These are phyloP conservation scores for Neotoxoptera formosana DNA, from an alignment of 1,140 invertebrate genomes.

Conservation along the genomic window DNA sequence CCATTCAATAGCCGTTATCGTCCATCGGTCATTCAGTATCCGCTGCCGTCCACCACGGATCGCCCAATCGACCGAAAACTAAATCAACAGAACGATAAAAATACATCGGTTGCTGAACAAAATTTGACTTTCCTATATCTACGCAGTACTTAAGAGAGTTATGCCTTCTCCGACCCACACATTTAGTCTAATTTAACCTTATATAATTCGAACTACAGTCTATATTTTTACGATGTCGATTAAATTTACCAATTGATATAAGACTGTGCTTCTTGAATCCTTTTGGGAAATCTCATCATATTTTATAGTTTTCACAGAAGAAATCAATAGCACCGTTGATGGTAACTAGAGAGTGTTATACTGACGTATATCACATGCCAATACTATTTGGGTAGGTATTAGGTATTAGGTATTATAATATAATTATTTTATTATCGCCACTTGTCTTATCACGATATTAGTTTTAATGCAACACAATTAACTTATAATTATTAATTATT, in stretches of 20 bases:
- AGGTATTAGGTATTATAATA: too few species aligned
- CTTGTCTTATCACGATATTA: not conserved
- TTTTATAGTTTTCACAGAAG: not conserved
- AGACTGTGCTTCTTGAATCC: not conserved
- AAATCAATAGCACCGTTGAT: too few species aligned
- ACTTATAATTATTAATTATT: too few species aligned
- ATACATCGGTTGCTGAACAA: not conserved
- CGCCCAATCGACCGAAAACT: not conserved
- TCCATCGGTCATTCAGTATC: not conserved
- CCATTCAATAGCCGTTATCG: not conserved
- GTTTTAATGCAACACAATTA: not conserved
- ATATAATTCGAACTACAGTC: not conserved
- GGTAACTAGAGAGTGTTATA: too few species aligned
- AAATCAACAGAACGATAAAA: not conserved
- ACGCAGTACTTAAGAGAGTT: not conserved
- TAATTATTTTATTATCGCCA: not conserved
- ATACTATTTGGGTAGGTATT: too few species aligned
- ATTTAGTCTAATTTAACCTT: not conserved
- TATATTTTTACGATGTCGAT: not conserved
- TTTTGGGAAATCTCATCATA: not conserved
- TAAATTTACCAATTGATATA: not conserved
- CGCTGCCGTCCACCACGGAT: not conserved
- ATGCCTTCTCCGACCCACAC: not conserved
- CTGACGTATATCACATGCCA: too few species aligned
- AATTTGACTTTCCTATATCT: not conserved